A percentile compares a stretch with the other conserved stretches of the same genome.
These are phyloP conservation scores for Dyspetes luteomarginatus DNA, from an alignment of 2,888 invertebrate species.

Conservation along the genomic window DNA sequence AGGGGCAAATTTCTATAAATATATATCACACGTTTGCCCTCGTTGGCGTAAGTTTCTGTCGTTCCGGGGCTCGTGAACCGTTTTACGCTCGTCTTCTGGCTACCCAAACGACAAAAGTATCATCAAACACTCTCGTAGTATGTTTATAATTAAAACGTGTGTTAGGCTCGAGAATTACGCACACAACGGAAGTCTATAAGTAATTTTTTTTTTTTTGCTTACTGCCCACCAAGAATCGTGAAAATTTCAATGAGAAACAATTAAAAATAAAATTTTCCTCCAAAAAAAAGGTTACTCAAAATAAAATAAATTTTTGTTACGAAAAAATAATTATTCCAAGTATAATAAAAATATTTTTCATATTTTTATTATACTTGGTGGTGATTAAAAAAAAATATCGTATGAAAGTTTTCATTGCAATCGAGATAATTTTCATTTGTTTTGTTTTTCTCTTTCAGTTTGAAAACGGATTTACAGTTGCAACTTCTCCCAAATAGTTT, in stretches of 20 bases:
- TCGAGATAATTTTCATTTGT: too few species aligned
- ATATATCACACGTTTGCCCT: conserved; percentile 64
- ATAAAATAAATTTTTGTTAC: too few species aligned
- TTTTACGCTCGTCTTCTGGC: conserved; percentile 59
- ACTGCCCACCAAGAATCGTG: too few species aligned
- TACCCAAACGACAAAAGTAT: conserved; percentile 50
- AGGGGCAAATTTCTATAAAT: conserved; percentile 66
- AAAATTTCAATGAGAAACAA: neutral
- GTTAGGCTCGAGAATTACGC: conserved; percentile 9
- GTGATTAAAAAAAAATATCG: neutral
- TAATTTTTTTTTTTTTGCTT: neutral
- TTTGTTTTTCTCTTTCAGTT: too few species aligned
- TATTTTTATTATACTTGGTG: too few species aligned
- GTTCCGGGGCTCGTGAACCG: conserved; percentile 62
- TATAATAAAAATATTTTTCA: too few species aligned
- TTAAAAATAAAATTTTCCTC: neutral
- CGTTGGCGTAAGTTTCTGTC: conserved; percentile 61
- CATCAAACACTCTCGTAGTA: conserved; percentile 33
- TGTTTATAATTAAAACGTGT: conserved; percentile 64
- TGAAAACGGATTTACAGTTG: neutral
- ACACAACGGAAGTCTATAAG: neutral
- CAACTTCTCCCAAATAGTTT: conserved; percentile 45
- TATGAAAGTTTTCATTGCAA: neutral
- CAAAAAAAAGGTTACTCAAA: too few species aligned
- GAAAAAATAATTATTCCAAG: too few species aligned